A percentile compares a stretch with the other conserved stretches of the same genome.
Evolutionary conservation across 2,113 vertebrate genomes (phyloP).

Genomic region (Clarias magur): DNA sequence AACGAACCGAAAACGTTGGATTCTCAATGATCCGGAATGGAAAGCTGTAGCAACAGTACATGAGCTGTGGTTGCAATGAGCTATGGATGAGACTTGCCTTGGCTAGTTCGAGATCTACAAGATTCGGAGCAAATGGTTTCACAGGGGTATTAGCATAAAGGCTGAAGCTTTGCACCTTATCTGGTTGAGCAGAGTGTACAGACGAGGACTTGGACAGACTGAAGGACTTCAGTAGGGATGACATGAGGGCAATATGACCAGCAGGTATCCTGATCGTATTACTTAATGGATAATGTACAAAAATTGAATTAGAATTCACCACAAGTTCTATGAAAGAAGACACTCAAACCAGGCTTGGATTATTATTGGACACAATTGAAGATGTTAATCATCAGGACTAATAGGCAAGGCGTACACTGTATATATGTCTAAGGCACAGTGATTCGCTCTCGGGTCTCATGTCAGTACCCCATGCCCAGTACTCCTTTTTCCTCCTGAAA

Average conservation of each 20-base stretch:
- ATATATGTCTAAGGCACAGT: constrained; percentile 5
- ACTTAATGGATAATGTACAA: background rate
- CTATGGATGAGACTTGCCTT: background rate
- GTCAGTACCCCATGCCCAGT: too few relatives aligned
- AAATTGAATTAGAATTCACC: background rate
- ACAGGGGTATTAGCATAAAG: background rate
- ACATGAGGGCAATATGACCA: background rate
- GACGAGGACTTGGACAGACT: background rate
- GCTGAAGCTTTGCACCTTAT: background rate
- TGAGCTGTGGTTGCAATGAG: background rate
- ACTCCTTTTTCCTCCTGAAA: too few relatives aligned
- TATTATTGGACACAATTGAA: background rate
- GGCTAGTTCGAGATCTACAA: background rate
- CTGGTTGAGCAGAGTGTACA: background rate
- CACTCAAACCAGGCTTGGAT: background rate
- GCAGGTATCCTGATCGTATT: background rate
- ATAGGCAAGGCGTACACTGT: background rate
- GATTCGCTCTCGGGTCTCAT: background rate
- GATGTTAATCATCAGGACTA: background rate
- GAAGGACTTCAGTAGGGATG: background rate
- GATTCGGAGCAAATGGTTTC: background rate
- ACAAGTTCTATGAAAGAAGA: background rate
- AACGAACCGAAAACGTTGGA: background rate
- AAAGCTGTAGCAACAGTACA: background rate
- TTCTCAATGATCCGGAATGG: background rate